Evolutionary conservation across 2,888 invertebrate species (phyloP), one percentile per base, ranked within the genome.

Genomic region (Frankliniella intonsa): DNA sequence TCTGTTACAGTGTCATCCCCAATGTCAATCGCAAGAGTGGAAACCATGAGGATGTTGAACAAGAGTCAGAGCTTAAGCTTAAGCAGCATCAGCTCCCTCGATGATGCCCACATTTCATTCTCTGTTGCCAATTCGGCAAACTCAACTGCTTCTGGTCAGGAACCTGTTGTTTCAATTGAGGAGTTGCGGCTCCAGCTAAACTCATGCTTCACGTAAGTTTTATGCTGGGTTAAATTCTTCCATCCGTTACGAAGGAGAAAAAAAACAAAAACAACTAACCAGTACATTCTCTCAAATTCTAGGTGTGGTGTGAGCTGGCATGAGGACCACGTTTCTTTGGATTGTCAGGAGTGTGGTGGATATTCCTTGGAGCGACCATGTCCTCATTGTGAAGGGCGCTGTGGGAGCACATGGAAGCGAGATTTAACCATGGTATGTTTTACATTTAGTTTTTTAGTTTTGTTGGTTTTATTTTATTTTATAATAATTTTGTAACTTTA

Each of bases 301-400:
- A 92, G 91, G 86, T 95, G 95, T 88, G 94, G 94, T 81, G 94
- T 94, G 50, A 93, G 93, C 85, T 95, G 95, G 95, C 91, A 91
- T 85, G 93, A 94, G 86, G 92, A 93, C 85, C 94, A 94, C 87
- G 93, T 93, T 80, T 93, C 94, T 12, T 89, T 94, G 80, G 94
- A 94, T 87, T 95, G 95, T 87, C 90, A 91, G 81, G 95, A 95
- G 87, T 95, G 95, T 87, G 95, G 94, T 80, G 94, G 94, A 82
- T 95, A 94, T 86, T 92, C 93, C 82, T 89, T 94, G 86, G 90
- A 92, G 85, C 90, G 95, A 84, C 94, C 95, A 27, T 95, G 95
- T 86, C 93, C 93, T 17, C 89, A 91, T 22, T 95, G 95, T 87
- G 92, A 93, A 83, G 94, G 94, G 81, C 90, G 91, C 85, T 95